Percentiles rank a stretch among this genome's conserved stretches.
Conservation (phyloP, 64 coral and sea anemone genomes). For the Montipora capricornis region DNA sequence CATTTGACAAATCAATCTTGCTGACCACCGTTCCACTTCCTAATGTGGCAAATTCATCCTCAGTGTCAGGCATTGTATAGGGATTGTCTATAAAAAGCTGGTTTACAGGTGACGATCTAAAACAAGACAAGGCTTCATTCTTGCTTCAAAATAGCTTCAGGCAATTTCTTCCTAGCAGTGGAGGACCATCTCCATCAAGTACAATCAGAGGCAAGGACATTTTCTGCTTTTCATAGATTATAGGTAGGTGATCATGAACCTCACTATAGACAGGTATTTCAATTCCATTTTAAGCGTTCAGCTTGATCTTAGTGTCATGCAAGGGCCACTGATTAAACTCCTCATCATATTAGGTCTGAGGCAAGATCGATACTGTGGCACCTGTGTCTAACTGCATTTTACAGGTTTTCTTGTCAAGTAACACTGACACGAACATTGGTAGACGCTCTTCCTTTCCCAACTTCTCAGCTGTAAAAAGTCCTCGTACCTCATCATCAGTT, state of each 20-base stretch:
- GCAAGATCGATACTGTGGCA: neutral
- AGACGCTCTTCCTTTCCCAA: no score
- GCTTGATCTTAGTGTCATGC: conserved; percentile 1
- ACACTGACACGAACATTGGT: no score
- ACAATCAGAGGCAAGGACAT: neutral
- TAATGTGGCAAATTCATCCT: neutral
- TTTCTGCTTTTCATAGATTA: neutral
- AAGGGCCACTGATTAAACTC: conserved; percentile 31
- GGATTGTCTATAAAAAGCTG: conserved; percentile 29
- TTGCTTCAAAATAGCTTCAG: neutral
- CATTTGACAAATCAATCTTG: conserved; percentile 58
- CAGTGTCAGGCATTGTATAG: neutral
- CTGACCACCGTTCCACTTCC: conserved; percentile 59
- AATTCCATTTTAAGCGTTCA: conserved; percentile 15
- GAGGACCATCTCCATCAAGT: neutral
- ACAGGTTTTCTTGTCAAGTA: no score
- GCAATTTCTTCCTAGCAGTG: neutral
- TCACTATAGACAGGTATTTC: neutral
- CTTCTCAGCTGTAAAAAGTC: no score
- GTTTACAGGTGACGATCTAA: neutral
- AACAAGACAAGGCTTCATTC: neutral
- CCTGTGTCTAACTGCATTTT: neutral
- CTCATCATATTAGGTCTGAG: neutral
- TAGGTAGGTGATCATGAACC: neutral
- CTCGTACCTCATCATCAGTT: no score